Conservation (phyloP, 2,888 invertebrate genomes). For the Cyaniris semiargus region DNA sequence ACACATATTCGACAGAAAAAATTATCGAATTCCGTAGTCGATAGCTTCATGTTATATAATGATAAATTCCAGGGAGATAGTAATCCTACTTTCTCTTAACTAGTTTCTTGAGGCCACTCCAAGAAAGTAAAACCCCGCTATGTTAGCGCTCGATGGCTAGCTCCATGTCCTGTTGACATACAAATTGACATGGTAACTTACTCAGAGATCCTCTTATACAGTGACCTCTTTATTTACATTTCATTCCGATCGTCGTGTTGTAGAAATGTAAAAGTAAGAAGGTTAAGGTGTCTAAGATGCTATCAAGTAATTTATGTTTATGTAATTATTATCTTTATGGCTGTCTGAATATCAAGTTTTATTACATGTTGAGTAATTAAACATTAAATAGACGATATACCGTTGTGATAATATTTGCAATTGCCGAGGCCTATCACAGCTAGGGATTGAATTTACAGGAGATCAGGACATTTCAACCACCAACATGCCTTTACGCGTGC, state of each 20-base stretch:
- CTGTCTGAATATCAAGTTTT: background rate
- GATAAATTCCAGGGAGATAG: constrained; percentile 67
- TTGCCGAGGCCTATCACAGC: background rate
- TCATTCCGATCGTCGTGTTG: constrained; percentile 32
- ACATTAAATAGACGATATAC: no score
- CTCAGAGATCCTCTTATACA: constrained; percentile 58
- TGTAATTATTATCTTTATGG: background rate
- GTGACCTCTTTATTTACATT: constrained; percentile 33
- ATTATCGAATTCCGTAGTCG: constrained; percentile 34
- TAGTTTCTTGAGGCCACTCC: constrained; percentile 75
- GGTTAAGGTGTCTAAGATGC: background rate
- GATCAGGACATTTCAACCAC: background rate
- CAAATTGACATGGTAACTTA: constrained; percentile 70
- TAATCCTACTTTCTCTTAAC: constrained; percentile 79
- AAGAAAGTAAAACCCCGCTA: constrained; percentile 80
- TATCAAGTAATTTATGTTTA: background rate
- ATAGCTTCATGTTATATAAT: constrained; percentile 61
- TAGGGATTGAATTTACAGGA: background rate
- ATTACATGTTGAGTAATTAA: no score
- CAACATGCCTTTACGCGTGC: background rate
- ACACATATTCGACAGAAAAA: constrained; percentile 26
- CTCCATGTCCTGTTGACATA: constrained; percentile 78
- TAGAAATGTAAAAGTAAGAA: constrained; percentile 1
- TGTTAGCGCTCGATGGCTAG: constrained; percentile 61
- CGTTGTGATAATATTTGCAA: no score